These are phyloP conservation scores for Elachura formosa DNA, from an alignment of 2,113 vertebrate genomes.

Conservation along the genomic window DNA sequence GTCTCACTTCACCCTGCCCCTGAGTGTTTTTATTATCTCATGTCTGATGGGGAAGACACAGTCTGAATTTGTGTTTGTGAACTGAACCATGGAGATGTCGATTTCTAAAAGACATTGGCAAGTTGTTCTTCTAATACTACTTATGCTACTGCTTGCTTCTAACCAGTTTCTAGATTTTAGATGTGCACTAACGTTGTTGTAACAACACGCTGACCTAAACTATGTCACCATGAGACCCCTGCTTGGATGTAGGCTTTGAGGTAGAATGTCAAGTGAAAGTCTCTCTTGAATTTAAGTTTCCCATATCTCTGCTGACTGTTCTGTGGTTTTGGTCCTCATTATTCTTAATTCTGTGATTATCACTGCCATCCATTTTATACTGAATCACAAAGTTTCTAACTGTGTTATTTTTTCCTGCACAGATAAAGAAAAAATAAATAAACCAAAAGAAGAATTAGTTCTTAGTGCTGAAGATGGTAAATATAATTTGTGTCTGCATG, in stretches of 20 bases:
- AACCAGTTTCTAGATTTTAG: slow-evolving; percentile 44
- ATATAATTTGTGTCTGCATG: slow-evolving; percentile 69
- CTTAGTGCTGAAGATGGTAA: slow-evolving; percentile 84
- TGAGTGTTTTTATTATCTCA: background rate
- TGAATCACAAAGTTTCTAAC: slow-evolving; percentile 50
- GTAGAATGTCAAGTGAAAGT: slow-evolving; percentile 1
- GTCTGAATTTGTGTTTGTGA: slow-evolving; percentile 1
- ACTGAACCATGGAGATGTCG: background rate
- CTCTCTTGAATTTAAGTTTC: slow-evolving; percentile 16
- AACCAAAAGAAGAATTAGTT: slow-evolving; percentile 71
- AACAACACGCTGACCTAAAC: slow-evolving; percentile 4
- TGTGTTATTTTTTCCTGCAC: slow-evolving; percentile 67
- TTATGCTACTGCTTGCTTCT: slow-evolving; percentile 38
- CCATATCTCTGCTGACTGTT: background rate
- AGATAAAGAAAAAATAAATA: slow-evolving; percentile 75
- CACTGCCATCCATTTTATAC: background rate
- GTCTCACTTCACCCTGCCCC: background rate
- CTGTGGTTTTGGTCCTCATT: slow-evolving; percentile 25
- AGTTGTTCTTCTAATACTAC: background rate
- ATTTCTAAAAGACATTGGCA: slow-evolving; percentile 42
- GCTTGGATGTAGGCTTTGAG: slow-evolving; percentile 1
- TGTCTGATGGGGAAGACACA: background rate
- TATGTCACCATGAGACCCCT: background rate
- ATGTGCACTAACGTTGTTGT: background rate
- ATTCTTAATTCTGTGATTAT: slow-evolving; percentile 7